Conservation (phyloP, 2,888 invertebrate species). For the Aromia moschata region DNA sequence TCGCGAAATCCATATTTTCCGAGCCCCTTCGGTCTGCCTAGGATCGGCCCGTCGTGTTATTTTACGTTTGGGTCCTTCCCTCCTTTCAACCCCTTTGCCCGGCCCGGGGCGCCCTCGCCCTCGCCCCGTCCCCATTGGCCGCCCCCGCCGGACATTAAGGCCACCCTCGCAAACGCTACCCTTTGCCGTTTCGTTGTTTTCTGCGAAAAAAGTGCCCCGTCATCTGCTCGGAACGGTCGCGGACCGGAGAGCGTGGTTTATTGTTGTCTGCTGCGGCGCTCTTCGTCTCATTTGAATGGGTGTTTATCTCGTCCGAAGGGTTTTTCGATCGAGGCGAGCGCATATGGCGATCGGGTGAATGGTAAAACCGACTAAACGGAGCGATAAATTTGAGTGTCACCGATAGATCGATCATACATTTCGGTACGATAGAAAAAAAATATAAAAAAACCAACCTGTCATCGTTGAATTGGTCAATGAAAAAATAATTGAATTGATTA, state of each 20-base stretch:
- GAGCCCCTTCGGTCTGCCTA: conserved; percentile 20
- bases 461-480: too few species aligned
- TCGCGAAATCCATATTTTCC: conserved; percentile 44
- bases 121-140: conserved; percentile 52
- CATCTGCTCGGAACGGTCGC: conserved; percentile 38
- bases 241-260: conserved; percentile 21
- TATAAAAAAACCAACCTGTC: too few species aligned
- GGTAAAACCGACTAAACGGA: too few species aligned
- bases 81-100: conserved; percentile 49
- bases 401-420: too few species aligned
- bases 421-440: too few species aligned
- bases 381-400: too few species aligned
- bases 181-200: conserved; percentile 51
- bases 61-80: conserved; percentile 39
- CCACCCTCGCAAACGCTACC: conserved; percentile 56
- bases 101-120: conserved; percentile 49
- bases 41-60: conserved; percentile 36
- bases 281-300: conserved; percentile 13
- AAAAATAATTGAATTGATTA: too few species aligned
- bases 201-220: conserved; percentile 46
- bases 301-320: too few species aligned
- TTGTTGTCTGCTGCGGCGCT: not conserved
- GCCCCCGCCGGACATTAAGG: conserved; percentile 53
- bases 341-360: too few species aligned
- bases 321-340: too few species aligned